Evolutionary conservation across 2,113 vertebrate species (phyloP).

Genomic region (Heptranchias perlo): DNA sequence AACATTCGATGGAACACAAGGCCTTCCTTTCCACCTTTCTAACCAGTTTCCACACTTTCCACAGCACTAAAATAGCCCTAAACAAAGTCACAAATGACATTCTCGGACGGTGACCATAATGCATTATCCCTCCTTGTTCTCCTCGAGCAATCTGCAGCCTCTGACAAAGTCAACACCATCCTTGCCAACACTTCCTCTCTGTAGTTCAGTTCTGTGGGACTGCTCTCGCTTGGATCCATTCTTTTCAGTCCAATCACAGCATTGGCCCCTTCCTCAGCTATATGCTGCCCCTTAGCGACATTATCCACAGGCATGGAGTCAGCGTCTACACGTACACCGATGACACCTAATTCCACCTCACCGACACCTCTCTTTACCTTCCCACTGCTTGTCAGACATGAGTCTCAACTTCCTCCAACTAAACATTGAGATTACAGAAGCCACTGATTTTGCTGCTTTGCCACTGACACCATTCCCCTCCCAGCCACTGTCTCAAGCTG

Average conservation of each 20-base stretch:
- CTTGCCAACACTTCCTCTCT: background rate
- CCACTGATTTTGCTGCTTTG: background rate
- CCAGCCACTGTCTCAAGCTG: background rate
- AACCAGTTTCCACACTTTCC: background rate
- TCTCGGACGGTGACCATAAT: background rate
- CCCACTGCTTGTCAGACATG: background rate
- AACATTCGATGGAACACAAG: background rate
- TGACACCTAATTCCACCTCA: background rate
- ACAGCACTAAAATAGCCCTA: background rate
- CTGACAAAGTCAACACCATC: background rate
- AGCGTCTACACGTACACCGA: background rate
- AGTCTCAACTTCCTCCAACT: background rate
- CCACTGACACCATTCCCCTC: too few species aligned
- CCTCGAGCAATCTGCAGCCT: background rate
- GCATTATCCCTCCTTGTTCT: background rate
- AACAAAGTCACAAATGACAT: background rate
- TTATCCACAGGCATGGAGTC: background rate
- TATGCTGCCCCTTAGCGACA: background rate
- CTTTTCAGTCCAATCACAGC: background rate
- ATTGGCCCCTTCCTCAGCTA: background rate
- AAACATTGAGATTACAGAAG: background rate
- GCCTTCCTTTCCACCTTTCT: background rate
- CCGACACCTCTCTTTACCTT: background rate
- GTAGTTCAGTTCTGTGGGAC: background rate
- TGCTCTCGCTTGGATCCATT: background rate